phyloP scores from a whole-genome alignment of 2,797 vertebrate genomes.

The Mormyrus hasselquistii region DNA sequence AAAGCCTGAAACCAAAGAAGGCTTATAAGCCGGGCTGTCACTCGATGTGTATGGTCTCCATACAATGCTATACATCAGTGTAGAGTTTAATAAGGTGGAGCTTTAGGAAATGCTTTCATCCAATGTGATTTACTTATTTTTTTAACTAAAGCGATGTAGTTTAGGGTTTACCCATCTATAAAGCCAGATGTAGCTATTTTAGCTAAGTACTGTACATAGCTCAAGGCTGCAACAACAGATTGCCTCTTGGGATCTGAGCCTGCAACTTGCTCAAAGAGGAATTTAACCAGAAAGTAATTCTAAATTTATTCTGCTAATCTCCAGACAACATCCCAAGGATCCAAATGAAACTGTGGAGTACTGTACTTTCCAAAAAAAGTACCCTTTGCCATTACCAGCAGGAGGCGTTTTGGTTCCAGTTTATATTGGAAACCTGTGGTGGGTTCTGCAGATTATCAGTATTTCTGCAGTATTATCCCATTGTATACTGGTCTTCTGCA shows the following conservation, averaged over 20 bases:
- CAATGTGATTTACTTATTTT: background rate
- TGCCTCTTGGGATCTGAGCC: background rate
- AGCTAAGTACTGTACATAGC: background rate
- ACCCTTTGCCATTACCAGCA: background rate
- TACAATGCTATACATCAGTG: background rate
- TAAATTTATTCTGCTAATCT: background rate
- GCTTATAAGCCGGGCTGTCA: background rate
- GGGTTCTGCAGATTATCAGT: background rate
- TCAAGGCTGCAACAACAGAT: background rate
- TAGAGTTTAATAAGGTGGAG: background rate
- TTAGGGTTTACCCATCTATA: background rate
- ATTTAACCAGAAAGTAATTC: background rate
- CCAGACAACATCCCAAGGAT: background rate
- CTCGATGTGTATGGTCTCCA: background rate
- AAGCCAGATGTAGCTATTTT: conserved; percentile 3
- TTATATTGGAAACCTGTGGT: background rate
- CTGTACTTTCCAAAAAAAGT: background rate
- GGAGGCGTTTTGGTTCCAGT: background rate
- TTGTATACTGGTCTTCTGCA: background rate
- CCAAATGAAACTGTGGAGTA: background rate
- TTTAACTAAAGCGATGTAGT: background rate
- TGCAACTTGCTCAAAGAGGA: background rate
- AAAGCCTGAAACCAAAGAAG: background rate
- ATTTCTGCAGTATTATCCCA: background rate
- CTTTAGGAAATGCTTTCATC: background rate